These are phyloP conservation scores for Archivesica marissinica DNA, from an alignment of 1,140 invertebrate species.

Conservation along the genomic window DNA sequence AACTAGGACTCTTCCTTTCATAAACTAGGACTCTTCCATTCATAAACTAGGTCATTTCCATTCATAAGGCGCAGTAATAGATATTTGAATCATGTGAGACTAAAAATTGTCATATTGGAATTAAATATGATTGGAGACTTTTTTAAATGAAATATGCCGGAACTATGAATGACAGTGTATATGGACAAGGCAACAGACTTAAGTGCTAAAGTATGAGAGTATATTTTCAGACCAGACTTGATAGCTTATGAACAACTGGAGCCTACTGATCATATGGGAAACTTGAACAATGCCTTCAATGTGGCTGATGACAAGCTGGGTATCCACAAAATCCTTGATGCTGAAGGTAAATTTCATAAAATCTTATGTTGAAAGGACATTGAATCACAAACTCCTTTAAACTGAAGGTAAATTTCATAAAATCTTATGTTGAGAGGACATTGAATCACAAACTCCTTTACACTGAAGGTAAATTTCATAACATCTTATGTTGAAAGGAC, in stretches of 20 bases:
- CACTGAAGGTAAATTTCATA: constrained; percentile 88
- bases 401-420: constrained; percentile 87
- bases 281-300: constrained; percentile 96
- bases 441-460: constrained; percentile 91
- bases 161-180: no score
- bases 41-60: no score
- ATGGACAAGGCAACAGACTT: no score
- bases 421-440: neutral
- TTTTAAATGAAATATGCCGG: no score
- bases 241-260: constrained; percentile 89
- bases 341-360: constrained; percentile 87
- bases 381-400: constrained; percentile 91
- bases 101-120: no score
- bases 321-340: constrained; percentile 95
- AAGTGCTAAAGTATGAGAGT: no score
- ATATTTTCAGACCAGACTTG: constrained; percentile 91
- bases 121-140: no score
- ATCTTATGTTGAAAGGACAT: neutral
- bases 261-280: constrained; percentile 85
- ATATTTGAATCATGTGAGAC: no score
- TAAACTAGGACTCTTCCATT: no score
- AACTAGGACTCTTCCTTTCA: no score
- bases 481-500: neutral
- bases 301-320: constrained; percentile 96
- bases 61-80: no score